These are phyloP conservation scores for Gymnocypris eckloni DNA, from an alignment of 2,797 vertebrate species.

Conservation along the genomic window DNA sequence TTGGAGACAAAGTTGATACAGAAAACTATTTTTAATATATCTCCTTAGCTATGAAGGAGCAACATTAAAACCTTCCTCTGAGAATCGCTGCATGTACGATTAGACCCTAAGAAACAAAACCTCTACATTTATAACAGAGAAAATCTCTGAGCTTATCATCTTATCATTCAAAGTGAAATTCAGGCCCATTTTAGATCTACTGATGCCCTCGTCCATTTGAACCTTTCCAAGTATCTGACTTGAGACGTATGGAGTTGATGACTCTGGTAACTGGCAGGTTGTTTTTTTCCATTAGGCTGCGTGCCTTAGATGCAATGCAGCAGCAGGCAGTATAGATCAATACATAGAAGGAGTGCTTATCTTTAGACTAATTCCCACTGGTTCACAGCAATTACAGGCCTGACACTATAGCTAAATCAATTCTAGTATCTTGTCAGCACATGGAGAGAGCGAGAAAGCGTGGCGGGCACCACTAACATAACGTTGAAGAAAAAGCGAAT, in stretches of 20 bases:
- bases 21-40: not conserved
- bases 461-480: not conserved
- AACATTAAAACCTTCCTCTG: not conserved
- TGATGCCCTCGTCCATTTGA: constrained; percentile 29
- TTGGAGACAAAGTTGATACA: not conserved
- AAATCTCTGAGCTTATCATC: not conserved
- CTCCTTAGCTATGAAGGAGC: not conserved
- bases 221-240: constrained; percentile 42
- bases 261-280: constrained; percentile 57
- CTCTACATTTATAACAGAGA: constrained; percentile 7
- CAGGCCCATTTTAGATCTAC: not conserved
- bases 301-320: constrained; percentile 61
- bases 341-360: constrained; percentile 74
- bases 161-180: constrained; percentile 4
- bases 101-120: not conserved
- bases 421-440: constrained; percentile 62
- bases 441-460: constrained; percentile 22
- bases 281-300: constrained; percentile 62
- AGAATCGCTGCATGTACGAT: not conserved
- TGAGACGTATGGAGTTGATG: constrained; percentile 55
- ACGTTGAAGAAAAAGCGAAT: not conserved
- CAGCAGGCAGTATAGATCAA: constrained; percentile 58
- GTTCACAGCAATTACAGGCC: constrained; percentile 70
- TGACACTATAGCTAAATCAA: constrained; percentile 69
- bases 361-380: constrained; percentile 65